These are phyloP conservation scores for Nesidiocoris tenuis DNA, from an alignment of 2,888 invertebrate species.

Conservation along the genomic window DNA sequence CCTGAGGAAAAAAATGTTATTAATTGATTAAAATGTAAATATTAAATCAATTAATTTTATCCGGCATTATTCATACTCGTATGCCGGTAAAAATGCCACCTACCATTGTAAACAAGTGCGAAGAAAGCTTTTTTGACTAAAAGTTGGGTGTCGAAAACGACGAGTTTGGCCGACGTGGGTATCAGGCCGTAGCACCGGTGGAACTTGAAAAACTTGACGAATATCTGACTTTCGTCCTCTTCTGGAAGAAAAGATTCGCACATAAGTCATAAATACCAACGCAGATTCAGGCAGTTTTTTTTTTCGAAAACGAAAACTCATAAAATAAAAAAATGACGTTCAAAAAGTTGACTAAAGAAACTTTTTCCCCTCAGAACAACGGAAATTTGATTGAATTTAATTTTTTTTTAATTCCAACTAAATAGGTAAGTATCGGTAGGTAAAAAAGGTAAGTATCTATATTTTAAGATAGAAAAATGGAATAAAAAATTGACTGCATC, in stretches of 20 bases:
- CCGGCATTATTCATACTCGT: too few relatives aligned
- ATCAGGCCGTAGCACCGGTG: constrained; percentile 99
- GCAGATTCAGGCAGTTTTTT: neutral
- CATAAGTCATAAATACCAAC: neutral
- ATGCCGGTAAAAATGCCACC: too few relatives aligned
- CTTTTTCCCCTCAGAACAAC: too few relatives aligned
- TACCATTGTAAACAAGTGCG: constrained; percentile 96
- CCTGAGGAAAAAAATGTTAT: too few relatives aligned
- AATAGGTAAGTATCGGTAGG: too few relatives aligned
- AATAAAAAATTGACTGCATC: too few relatives aligned
- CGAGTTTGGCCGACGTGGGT: constrained; percentile 97
- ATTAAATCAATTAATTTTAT: too few relatives aligned
- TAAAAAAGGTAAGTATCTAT: too few relatives aligned
- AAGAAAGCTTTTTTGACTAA: constrained; percentile 99
- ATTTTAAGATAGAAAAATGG: too few relatives aligned
- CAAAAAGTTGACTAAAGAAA: neutral
- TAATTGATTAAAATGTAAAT: too few relatives aligned
- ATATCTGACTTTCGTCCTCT: constrained; percentile 95
- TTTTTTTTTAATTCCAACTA: neutral
- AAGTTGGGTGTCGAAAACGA: constrained; percentile 98
- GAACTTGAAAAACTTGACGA: constrained; percentile 98
- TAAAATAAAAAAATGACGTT: too few relatives aligned
- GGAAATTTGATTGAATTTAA: neutral
- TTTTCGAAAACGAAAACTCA: too few relatives aligned
- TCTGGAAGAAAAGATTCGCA: constrained; percentile 63